A percentile compares a stretch with the other conserved stretches of the same genome.
Conservation (phyloP, 2,113 vertebrate species). For the Lasiurus borealis region DNA sequence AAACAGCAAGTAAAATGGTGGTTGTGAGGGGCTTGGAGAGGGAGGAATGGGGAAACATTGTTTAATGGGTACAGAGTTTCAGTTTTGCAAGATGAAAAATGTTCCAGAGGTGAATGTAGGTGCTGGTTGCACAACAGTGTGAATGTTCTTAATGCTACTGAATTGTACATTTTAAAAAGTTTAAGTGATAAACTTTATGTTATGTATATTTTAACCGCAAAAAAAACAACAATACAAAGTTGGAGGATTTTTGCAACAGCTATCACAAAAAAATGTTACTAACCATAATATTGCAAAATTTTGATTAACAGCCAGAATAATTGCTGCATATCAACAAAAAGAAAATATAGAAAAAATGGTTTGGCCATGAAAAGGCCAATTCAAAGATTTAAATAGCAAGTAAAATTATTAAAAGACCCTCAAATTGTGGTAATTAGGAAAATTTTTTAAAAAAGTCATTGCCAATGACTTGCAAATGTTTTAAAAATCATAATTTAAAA, state of each 20-base stretch:
- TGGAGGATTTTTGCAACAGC: background rate
- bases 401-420: background rate
- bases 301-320: conserved; percentile 26
- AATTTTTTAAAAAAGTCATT: conserved; percentile 1
- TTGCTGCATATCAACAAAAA: background rate
- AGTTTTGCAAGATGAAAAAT: background rate
- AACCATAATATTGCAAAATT: conserved; percentile 10
- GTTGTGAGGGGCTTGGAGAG: background rate
- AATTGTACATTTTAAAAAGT: background rate
- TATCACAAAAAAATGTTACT: conserved; percentile 27
- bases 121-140: background rate
- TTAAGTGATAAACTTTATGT: background rate
- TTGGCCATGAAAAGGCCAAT: background rate
- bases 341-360: background rate
- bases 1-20: background rate
- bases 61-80: background rate
- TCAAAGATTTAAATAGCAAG: background rate
- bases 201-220: background rate
- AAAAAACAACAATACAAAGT: background rate
- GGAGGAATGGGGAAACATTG: background rate
- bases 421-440: background rate
- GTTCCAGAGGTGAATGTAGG: background rate
- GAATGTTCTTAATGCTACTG: background rate
- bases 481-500: conserved; percentile 24
- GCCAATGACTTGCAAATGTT: background rate